Conservation (phyloP, 1,140 invertebrate species). For the Leptinotarsa undecemlineata region DNA sequence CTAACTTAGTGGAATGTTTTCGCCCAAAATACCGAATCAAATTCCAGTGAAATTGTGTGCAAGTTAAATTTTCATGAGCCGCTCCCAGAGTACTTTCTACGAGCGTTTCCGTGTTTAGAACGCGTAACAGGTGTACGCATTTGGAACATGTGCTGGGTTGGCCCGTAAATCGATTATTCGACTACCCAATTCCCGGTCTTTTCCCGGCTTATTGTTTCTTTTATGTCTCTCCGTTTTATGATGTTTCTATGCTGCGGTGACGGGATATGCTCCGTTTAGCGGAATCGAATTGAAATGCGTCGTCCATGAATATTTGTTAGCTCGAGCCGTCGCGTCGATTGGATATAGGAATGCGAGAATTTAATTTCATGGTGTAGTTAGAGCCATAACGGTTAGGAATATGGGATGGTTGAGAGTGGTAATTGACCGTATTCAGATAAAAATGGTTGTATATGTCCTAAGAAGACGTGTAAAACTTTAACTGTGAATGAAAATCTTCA, state of each 20-base stretch:
- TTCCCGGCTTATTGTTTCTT: neutral
- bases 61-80: neutral
- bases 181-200: neutral
- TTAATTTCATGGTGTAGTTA: no score
- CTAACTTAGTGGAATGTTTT: neutral
- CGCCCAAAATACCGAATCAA: neutral
- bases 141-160: slow-evolving; percentile 21
- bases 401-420: no score
- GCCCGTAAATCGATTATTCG: neutral
- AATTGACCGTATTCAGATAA: no score
- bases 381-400: no score
- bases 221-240: neutral
- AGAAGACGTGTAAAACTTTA: no score
- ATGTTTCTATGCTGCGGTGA: neutral
- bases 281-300: neutral
- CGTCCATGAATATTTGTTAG: neutral
- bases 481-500: no score
- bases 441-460: no score
- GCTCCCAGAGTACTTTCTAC: no score
- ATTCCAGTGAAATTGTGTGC: neutral
- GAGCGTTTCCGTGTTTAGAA: neutral
- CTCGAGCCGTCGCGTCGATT: neutral
- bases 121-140: slow-evolving; percentile 24
- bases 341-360: neutral
- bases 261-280: neutral